Evolutionary conservation across 30 jellyfish, hydroid and myxozoan species (phyloP).

Genomic region (Turritopsis rubra): DNA sequence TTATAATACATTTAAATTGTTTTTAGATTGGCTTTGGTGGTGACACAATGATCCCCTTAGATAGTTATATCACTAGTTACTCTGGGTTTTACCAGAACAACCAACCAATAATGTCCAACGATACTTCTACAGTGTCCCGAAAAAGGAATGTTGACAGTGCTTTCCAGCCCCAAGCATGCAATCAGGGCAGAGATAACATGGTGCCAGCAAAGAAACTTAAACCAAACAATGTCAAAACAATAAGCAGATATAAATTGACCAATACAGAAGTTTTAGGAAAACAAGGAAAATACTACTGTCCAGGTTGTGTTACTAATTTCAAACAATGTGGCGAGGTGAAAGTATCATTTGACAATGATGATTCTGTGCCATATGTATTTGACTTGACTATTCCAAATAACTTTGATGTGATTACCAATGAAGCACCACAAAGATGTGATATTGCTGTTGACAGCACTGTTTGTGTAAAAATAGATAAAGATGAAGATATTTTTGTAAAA

Average conservation of each 20-base stretch:
- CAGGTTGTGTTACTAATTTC: conserved; percentile 59
- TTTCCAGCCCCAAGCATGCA: background rate
- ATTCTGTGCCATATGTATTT: conserved; percentile 41
- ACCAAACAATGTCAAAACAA: background rate
- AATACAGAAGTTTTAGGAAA: conserved; percentile 67
- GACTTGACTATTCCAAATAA: conserved; percentile 26
- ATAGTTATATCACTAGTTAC: conserved; percentile 2
- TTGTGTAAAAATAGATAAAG: conserved; percentile 68
- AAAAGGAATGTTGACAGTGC: background rate
- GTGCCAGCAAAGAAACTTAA: background rate
- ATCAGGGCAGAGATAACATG: background rate
- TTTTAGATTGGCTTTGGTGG: background rate
- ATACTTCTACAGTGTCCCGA: background rate
- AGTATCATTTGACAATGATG: conserved; percentile 65
- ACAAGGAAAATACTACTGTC: conserved; percentile 40
- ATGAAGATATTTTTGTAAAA: conserved; percentile 60
- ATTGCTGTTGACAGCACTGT: conserved; percentile 56
- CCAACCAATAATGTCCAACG: background rate
- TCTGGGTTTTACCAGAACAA: conserved; percentile 21
- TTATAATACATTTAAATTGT: too few relatives aligned
- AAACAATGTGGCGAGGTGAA: conserved; percentile 64
- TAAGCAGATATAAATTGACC: conserved; percentile 18
- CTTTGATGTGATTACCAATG: conserved; percentile 55
- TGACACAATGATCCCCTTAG: conserved; percentile 15
- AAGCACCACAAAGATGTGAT: conserved; percentile 63